Evolutionary conservation across 2,888 invertebrate genomes (phyloP).

Genomic region (Amphimallon solstitiale): DNA sequence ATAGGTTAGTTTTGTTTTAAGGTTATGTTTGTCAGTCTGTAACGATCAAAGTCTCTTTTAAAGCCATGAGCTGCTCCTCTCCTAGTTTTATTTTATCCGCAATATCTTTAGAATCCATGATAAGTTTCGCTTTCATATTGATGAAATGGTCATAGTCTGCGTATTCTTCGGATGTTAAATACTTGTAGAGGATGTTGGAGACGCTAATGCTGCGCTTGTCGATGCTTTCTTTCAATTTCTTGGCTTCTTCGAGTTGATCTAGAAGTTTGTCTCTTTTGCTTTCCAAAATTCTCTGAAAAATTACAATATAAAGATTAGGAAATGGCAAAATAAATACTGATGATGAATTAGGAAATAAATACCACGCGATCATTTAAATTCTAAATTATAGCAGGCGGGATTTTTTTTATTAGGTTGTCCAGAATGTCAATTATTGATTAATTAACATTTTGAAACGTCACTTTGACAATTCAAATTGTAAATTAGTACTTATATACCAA

Average conservation of each 20-base stretch:
- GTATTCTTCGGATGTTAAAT: conserved; percentile 77
- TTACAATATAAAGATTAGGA: not conserved
- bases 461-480: too few relatives aligned
- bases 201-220: conserved; percentile 80
- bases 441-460: too few relatives aligned
- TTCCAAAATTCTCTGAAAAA: conserved; percentile 72
- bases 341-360: too few relatives aligned
- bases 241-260: conserved; percentile 85
- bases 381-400: too few relatives aligned
- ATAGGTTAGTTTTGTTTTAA: conserved; percentile 18
- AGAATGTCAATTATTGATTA: too few relatives aligned
- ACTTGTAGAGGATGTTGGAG: conserved; percentile 75
- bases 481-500: too few relatives aligned
- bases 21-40: conserved; percentile 53
- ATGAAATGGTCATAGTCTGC: conserved; percentile 86
- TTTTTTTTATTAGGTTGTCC: too few relatives aligned
- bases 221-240: conserved; percentile 81
- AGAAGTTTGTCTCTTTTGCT: conserved; percentile 79
- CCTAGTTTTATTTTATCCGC: conserved; percentile 84
- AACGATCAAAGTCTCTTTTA: conserved; percentile 69
- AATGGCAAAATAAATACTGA: too few relatives aligned
- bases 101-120: conserved; percentile 83
- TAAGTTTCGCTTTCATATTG: conserved; percentile 86
- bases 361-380: too few relatives aligned
- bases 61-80: conserved; percentile 80